A percentile compares a stretch with the other conserved stretches of the same genome.
Conservation (phyloP, 1,140 invertebrate genomes). For the Trypoxylus dichotomus region DNA sequence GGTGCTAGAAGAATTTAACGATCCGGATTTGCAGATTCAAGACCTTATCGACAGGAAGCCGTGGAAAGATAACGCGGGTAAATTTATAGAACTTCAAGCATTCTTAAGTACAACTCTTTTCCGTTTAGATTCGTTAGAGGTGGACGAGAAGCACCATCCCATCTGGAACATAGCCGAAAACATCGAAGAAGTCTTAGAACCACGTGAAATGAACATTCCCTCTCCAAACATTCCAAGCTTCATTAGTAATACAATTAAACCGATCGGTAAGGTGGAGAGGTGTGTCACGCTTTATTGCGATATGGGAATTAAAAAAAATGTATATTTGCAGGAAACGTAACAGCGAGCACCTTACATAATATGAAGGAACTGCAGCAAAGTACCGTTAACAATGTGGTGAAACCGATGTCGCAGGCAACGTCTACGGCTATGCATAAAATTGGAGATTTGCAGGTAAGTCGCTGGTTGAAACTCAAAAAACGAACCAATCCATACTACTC, state of each 20-base stretch:
- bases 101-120: too few relatives aligned
- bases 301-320: background rate
- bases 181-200: background rate
- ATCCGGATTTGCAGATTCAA: slow-evolving; percentile 34
- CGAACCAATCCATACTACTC: too few relatives aligned
- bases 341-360: slow-evolving; percentile 49
- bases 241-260: background rate
- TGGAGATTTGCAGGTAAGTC: slow-evolving; percentile 61
- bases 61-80: slow-evolving; percentile 34
- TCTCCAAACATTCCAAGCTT: slow-evolving; percentile 29
- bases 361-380: slow-evolving; percentile 58
- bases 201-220: background rate
- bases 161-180: slow-evolving; percentile 25
- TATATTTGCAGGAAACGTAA: slow-evolving; percentile 43
- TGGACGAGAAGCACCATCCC: slow-evolving; percentile 18
- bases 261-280: background rate
- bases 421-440: slow-evolving; percentile 59
- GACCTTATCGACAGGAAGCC: slow-evolving; percentile 32
- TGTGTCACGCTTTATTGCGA: too few relatives aligned
- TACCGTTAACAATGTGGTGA: slow-evolving; percentile 51
- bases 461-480: background rate
- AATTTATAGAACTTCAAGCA: background rate
- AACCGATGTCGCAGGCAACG: slow-evolving; percentile 39
- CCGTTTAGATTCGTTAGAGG: slow-evolving; percentile 9
- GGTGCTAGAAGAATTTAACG: slow-evolving; percentile 40